phyloP scores from a whole-genome alignment of 2,797 vertebrate genomes.

The Macrochelys suwanniensis region DNA sequence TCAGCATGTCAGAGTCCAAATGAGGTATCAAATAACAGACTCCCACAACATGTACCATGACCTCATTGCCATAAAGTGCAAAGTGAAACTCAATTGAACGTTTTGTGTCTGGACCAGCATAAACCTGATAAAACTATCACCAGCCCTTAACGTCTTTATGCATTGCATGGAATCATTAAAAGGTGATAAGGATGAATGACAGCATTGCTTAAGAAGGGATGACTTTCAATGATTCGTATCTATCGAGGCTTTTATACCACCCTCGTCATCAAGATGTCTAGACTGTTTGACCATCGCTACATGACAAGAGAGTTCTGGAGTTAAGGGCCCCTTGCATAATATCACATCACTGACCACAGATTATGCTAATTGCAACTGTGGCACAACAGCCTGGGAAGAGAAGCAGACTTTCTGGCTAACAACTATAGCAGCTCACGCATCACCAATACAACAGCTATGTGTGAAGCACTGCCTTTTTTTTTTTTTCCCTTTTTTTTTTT shows the following conservation, averaged over 20 bases:
- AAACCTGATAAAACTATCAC: background rate
- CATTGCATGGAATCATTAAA: background rate
- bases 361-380: background rate
- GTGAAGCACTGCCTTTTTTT: background rate
- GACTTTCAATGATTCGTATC: background rate
- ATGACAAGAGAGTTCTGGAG: background rate
- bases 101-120: background rate
- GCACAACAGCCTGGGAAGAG: background rate
- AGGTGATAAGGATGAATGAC: fast-evolving
- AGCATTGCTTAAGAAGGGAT: fast-evolving
- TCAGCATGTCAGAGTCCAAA: background rate
- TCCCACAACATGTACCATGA: fast-evolving
- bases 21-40: background rate
- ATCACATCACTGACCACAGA: background rate
- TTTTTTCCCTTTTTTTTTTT: background rate
- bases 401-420: background rate
- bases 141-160: fast-evolving
- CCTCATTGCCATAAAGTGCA: background rate
- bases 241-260: background rate
- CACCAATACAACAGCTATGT: fast-evolving
- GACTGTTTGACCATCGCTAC: background rate
- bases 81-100: background rate
- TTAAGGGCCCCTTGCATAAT: fast-evolving
- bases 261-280: background rate
- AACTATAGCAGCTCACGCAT: background rate